These are phyloP conservation scores for Cydia fagiglandana DNA, from an alignment of 1,140 invertebrate species.

Conservation along the genomic window DNA sequence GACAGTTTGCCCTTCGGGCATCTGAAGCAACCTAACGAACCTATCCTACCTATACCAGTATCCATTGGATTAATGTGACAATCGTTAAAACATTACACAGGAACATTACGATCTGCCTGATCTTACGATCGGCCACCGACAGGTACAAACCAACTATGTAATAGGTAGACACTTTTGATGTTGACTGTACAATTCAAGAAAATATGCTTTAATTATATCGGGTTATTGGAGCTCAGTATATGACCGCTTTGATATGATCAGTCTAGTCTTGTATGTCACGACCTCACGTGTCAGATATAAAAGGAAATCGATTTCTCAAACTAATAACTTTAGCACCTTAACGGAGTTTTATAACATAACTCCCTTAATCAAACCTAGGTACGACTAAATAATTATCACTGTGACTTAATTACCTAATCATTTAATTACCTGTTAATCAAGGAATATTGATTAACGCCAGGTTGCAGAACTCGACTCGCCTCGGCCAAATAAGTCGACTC, in stretches of 20 bases:
- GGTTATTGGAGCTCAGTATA: background rate
- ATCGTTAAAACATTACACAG: too few species aligned
- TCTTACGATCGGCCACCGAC: too few species aligned
- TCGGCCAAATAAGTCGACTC: background rate
- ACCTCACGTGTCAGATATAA: background rate
- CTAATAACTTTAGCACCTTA: background rate
- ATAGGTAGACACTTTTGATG: too few species aligned
- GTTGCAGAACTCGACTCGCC: slow-evolving; percentile 3
- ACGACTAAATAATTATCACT: background rate
- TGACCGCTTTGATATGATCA: background rate
- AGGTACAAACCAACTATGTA: too few species aligned
- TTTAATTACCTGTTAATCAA: slow-evolving; percentile 11
- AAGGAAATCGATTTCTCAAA: background rate
- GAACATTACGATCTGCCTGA: too few species aligned
- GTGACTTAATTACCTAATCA: background rate
- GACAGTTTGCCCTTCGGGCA: too few species aligned
- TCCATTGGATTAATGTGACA: too few species aligned
- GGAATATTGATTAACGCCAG: slow-evolving; percentile 10
- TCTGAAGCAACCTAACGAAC: too few species aligned
- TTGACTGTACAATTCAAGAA: too few species aligned
- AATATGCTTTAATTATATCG: background rate
- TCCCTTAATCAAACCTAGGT: background rate
- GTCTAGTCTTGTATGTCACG: background rate
- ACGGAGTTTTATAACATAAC: background rate
- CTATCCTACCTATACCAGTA: too few species aligned